These are phyloP conservation scores for Apamea monoglypha DNA, from an alignment of 2,888 invertebrate species.

Conservation along the genomic window DNA sequence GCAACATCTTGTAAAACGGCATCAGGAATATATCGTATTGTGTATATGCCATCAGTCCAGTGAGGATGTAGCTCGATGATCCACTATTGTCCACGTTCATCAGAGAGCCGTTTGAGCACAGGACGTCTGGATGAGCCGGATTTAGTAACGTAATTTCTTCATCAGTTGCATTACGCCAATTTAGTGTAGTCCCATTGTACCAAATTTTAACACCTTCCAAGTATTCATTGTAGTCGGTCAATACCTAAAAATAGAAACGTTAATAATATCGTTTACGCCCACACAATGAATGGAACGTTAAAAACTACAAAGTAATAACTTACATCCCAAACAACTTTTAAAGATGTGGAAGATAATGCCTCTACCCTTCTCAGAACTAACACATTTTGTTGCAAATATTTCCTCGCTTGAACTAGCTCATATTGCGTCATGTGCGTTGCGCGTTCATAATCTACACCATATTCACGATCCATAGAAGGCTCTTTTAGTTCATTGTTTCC, in stretches of 20 bases:
- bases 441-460: conserved; percentile 81
- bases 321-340: conserved; percentile 95
- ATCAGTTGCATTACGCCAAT: conserved; percentile 84
- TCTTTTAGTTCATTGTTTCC: conserved; percentile 83
- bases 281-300: conserved; percentile 9
- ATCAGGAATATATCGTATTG: conserved; percentile 98
- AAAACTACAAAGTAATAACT: conserved; percentile 76
- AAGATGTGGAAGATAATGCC: conserved; percentile 93
- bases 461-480: conserved; percentile 78
- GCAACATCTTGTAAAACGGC: conserved; percentile 96
- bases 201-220: conserved; percentile 93
- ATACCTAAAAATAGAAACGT: conserved; percentile 79
- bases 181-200: conserved; percentile 87
- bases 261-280: neutral
- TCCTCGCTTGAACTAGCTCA: conserved; percentile 94
- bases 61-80: conserved; percentile 93
- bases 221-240: conserved; percentile 89
- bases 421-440: conserved; percentile 92
- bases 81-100: conserved; percentile 93
- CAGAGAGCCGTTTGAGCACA: conserved; percentile 91
- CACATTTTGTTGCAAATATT: conserved; percentile 94
- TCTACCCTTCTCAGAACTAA: conserved; percentile 93
- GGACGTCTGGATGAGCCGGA: conserved; percentile 76
- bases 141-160: conserved; percentile 80
- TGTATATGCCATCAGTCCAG: conserved; percentile 95